Evolutionary conservation across 1,140 invertebrate species (phyloP).

Genomic region (Diorhabda elongata): DNA sequence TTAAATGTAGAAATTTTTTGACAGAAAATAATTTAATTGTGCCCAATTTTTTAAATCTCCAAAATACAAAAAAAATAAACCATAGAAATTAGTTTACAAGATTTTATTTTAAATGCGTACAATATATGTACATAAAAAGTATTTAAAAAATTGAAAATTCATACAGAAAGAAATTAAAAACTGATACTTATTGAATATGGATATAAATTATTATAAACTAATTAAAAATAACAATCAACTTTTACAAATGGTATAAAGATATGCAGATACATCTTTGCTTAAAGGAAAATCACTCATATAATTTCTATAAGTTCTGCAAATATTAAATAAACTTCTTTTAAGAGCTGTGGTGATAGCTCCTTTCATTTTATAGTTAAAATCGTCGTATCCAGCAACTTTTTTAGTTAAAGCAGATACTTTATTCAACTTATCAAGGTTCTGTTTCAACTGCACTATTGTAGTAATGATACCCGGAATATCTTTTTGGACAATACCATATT

Average conservation of each 20-base stretch:
- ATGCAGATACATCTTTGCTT: slow-evolving; percentile 35
- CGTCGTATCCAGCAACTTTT: slow-evolving; percentile 57
- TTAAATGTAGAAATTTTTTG: too few relatives aligned
- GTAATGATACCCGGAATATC: slow-evolving; percentile 67
- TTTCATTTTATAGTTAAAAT: slow-evolving; percentile 58
- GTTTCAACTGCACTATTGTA: slow-evolving; percentile 61
- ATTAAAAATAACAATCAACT: slow-evolving; percentile 15
- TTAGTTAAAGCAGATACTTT: slow-evolving; percentile 60
- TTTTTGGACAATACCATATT: slow-evolving; percentile 75
- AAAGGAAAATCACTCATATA: slow-evolving; percentile 65
- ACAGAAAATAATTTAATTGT: too few relatives aligned
- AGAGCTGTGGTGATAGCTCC: slow-evolving; percentile 58
- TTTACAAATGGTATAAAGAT: slow-evolving; percentile 33
- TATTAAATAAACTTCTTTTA: slow-evolving; percentile 71
- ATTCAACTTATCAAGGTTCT: slow-evolving; percentile 65
- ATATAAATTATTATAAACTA: neutral
- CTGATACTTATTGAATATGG: neutral
- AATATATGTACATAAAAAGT: too few relatives aligned
- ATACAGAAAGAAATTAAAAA: neutral
- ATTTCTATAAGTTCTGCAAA: slow-evolving; percentile 62
- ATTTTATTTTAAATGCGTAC: neutral
- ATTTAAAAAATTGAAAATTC: neutral
- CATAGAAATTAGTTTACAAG: too few relatives aligned
- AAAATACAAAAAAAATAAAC: too few relatives aligned
- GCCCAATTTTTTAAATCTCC: too few relatives aligned